Base-by-base conservation (phyloP, 2,888 invertebrate species). In the Luffia ferchaultella region DNA sequence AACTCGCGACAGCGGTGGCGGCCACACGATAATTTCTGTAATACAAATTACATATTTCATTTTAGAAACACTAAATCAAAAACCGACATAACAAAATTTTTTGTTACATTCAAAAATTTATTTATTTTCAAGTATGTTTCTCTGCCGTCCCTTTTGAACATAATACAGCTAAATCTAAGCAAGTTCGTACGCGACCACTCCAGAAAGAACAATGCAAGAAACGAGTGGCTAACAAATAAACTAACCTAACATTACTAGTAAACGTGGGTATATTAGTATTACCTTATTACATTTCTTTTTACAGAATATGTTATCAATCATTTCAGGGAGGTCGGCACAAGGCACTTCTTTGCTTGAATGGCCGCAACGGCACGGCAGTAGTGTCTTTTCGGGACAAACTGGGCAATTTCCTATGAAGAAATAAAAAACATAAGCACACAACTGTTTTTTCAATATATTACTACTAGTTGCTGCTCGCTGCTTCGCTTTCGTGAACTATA, bases 231-330 rank as follows among this genome's bases (percentile, higher is more conserved):
- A n/a, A n/a, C n/a, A n/a, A n/a, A n/a, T n/a, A n/a, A n/a, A n/a
- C n/a, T n/a, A n/a, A n/a, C n/a, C n/a, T n/a, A n/a, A n/a, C n/a
- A n/a, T n/a, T n/a, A n/a, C n/a, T n/a, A n/a, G n/a, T n/a, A n/a
- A n/a, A n/a, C n/a, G n/a, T n/a, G n/a, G n/a, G n/a, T n/a, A n/a
- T n/a, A n/a, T n/a, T n/a, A n/a, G n/a, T n/a, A n/a, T n/a, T n/a
- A n/a, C 92, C 85, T 96, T 96, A 50, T 90, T 92, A 68, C 98
- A 98, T 60, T 93, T 92, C 64, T 92, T 94, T 65, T 95, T 92
- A 72, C 98, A 98, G 20, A 90, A 82, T 1, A 92, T 90, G 62
- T 92, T 92, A 63, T 90, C 90, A 45, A 88, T 86, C 64, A 89
- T 87, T 0, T 89, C 86, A 0, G 87, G 88, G 9, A 95, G 72